These are phyloP conservation scores for Amblyjoppa fuscipennis DNA, from an alignment of 2,888 invertebrate species.

Conservation along the genomic window DNA sequence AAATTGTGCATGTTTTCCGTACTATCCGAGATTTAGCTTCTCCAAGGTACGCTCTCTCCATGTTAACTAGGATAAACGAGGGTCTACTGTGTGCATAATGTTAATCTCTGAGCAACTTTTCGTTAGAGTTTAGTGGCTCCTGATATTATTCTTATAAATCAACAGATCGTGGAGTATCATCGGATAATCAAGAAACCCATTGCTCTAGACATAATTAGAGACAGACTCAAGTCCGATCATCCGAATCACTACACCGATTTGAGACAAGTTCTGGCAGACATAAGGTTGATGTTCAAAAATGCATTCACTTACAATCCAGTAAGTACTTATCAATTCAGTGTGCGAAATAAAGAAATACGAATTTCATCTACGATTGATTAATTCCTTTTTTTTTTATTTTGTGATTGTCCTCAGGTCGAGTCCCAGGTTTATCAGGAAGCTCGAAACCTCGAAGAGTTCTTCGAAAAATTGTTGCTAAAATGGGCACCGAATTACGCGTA, in stretches of 20 bases:
- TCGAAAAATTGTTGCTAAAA: constrained; percentile 92
- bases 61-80: neutral
- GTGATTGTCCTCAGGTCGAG: constrained; percentile 87
- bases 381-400: neutral
- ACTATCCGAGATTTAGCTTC: neutral
- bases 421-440: constrained; percentile 92
- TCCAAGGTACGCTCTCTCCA: neutral
- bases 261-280: constrained; percentile 92
- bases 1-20: neutral
- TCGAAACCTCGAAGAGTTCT: constrained; percentile 93
- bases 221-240: constrained; percentile 91
- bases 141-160: neutral
- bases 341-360: neutral
- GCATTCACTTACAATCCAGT: constrained; percentile 95
- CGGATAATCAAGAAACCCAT: constrained; percentile 92
- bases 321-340: constrained; percentile 80
- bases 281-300: constrained; percentile 94
- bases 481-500: constrained; percentile 92
- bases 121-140: no score
- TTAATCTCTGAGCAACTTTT: neutral
- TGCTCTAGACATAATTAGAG: constrained; percentile 93
- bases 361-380: neutral
- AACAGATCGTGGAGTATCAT: constrained; percentile 89
- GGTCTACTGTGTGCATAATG: neutral
- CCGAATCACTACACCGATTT: constrained; percentile 91